Conservation (phyloP, 2,888 invertebrate genomes). For the Trilocha varians region DNA sequence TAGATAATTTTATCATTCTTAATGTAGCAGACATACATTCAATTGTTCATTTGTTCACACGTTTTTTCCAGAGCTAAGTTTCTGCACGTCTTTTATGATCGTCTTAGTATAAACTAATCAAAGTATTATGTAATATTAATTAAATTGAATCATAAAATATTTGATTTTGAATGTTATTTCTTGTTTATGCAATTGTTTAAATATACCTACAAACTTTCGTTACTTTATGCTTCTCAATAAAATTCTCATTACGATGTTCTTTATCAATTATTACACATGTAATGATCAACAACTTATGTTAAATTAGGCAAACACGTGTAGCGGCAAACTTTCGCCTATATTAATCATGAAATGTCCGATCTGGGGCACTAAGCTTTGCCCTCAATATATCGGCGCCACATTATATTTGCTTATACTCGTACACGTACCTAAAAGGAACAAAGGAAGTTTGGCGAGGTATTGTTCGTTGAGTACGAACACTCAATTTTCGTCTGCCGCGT, state of each 20-base stretch:
- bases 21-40: not conserved
- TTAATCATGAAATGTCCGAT: slow-evolving; percentile 11
- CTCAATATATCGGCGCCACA: slow-evolving; percentile 31
- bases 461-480: slow-evolving; percentile 52
- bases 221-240: too few relatives aligned
- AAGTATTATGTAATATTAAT: too few relatives aligned
- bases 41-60: not conserved
- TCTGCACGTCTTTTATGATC: too few relatives aligned
- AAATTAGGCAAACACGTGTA: too few relatives aligned
- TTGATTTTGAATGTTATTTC: too few relatives aligned
- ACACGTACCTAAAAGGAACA: slow-evolving; percentile 47
- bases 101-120: too few relatives aligned
- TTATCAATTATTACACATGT: too few relatives aligned
- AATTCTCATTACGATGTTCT: too few relatives aligned
- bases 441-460: slow-evolving; percentile 64
- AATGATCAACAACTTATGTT: too few relatives aligned
- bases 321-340: not conserved
- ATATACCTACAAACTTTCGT: too few relatives aligned
- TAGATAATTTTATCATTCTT: not conserved
- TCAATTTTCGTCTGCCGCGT: slow-evolving; percentile 40
- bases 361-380: slow-evolving; percentile 16
- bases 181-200: too few relatives aligned
- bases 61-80: not conserved
- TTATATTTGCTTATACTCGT: slow-evolving; percentile 17
- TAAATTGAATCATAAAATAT: too few relatives aligned